A percentile compares a stretch with the other conserved stretches of the same genome.
These are phyloP conservation scores for Peromyscus eremicus DNA, from an alignment of 2,797 vertebrate genomes.

Conservation along the genomic window DNA sequence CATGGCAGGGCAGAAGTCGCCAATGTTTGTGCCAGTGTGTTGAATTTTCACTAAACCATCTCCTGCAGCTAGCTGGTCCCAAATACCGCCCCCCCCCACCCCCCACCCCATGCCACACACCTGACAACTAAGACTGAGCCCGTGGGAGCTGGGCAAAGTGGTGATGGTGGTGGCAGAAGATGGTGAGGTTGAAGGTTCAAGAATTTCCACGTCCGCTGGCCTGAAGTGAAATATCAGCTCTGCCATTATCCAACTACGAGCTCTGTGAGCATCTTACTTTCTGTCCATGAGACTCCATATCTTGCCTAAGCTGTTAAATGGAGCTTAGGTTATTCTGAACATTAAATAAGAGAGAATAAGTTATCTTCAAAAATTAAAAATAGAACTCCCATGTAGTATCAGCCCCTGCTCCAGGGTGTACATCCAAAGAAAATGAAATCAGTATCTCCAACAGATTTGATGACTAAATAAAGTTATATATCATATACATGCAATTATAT, in stretches of 20 bases:
- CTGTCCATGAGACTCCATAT: neutral
- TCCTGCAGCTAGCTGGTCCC: neutral
- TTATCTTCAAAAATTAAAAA: constrained; percentile 26
- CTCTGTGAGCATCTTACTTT: neutral
- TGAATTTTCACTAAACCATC: neutral
- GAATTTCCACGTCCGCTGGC: neutral
- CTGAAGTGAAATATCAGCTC: neutral
- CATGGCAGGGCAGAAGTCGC: neutral
- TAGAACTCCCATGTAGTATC: neutral
- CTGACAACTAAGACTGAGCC: neutral
- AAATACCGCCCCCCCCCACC: no score
- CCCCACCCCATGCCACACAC: neutral
- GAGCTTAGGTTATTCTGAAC: neutral
- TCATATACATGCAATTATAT: neutral
- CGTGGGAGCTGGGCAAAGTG: neutral
- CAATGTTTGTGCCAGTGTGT: neutral
- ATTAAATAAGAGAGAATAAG: neutral
- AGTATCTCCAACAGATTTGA: neutral
- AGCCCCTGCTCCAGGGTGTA: neutral
- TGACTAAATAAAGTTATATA: neutral
- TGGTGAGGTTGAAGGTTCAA: neutral
- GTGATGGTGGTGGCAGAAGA: no score
- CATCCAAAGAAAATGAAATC: neutral
- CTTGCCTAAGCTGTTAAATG: neutral
- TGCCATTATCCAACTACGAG: neutral